Conservation (phyloP, 2,888 invertebrate species). For the Rhingia campestris region DNA sequence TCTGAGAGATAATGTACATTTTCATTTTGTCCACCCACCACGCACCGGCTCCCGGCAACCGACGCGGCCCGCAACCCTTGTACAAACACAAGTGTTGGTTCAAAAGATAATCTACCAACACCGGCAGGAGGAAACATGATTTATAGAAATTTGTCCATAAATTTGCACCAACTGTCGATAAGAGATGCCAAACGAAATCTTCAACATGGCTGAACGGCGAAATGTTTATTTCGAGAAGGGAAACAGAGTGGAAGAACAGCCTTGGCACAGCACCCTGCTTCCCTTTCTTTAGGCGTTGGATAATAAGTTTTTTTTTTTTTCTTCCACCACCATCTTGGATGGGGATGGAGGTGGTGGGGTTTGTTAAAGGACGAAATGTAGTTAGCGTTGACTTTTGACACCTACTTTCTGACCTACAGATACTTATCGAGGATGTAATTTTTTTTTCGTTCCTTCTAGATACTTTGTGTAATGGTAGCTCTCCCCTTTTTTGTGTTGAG, state of each 20-base stretch:
- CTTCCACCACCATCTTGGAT: neutral
- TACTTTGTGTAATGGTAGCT: neutral
- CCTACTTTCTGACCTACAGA: constrained; percentile 67
- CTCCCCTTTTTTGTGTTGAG: constrained; percentile 5
- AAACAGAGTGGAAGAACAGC: constrained; percentile 36
- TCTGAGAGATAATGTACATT: constrained; percentile 11
- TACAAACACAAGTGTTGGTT: neutral
- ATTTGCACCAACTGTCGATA: constrained; percentile 72
- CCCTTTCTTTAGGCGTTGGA: constrained; percentile 1
- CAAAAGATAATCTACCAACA: constrained; percentile 19
- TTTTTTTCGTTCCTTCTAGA: constrained; percentile 23
- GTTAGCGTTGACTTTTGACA: constrained; percentile 65
- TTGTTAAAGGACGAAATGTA: neutral
- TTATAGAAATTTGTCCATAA: constrained; percentile 73
- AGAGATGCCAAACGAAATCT: constrained; percentile 48
- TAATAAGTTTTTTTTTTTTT: constrained; percentile 2
- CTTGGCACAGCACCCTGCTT: constrained; percentile 1
- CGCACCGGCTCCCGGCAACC: neutral
- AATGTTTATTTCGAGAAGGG: constrained; percentile 54
- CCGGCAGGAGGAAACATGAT: constrained; percentile 60
- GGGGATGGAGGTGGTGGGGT: neutral
- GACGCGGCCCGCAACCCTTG: no score
- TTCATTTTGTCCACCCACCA: neutral
- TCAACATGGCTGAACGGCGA: constrained; percentile 57
- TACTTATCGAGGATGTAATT: constrained; percentile 64